Conservation (phyloP, 1,140 invertebrate genomes). For the Acromyrmex heyeri region DNA sequence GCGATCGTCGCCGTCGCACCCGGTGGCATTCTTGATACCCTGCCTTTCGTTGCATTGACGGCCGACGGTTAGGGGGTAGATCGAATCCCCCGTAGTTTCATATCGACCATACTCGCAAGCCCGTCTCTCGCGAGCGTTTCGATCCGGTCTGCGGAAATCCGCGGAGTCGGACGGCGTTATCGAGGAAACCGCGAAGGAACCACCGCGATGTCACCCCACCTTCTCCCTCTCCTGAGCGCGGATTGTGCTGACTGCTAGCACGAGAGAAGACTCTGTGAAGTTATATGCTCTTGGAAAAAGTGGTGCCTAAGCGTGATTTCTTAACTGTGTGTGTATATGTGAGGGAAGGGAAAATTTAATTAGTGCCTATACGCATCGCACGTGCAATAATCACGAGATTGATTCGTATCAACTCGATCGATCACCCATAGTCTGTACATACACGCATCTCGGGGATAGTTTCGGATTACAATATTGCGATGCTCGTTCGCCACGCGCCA, state of each 20-base stretch:
- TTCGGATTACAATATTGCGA: constrained; percentile 15
- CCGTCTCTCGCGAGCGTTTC: not conserved
- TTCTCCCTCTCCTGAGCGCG: not conserved
- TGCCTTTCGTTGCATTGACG: not conserved
- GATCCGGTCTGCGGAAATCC: not conserved
- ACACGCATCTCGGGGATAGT: not conserved
- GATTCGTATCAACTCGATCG: not conserved
- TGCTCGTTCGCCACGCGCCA: not conserved
- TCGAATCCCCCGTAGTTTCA: constrained; percentile 61
- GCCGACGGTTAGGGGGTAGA: not conserved
- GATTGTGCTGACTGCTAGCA: constrained; percentile 35
- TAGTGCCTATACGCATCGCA: constrained; percentile 80
- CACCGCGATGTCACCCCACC: constrained; percentile 3
- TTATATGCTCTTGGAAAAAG: constrained; percentile 36
- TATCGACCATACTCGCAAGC: constrained; percentile 72
- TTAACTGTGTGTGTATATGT: constrained; percentile 2
- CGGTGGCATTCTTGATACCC: not conserved
- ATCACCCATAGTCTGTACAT: constrained; percentile 18
- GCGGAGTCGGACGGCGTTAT: not conserved
- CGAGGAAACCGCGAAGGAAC: not conserved
- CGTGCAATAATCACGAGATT: constrained; percentile 71
- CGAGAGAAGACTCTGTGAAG: constrained; percentile 32
- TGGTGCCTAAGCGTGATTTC: constrained; percentile 79
- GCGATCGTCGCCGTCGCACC: not conserved
- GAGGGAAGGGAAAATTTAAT: constrained; percentile 77